Base-by-base conservation (phyloP, 2,113 vertebrate genomes). In the Pterophyllum scalare region DNA sequence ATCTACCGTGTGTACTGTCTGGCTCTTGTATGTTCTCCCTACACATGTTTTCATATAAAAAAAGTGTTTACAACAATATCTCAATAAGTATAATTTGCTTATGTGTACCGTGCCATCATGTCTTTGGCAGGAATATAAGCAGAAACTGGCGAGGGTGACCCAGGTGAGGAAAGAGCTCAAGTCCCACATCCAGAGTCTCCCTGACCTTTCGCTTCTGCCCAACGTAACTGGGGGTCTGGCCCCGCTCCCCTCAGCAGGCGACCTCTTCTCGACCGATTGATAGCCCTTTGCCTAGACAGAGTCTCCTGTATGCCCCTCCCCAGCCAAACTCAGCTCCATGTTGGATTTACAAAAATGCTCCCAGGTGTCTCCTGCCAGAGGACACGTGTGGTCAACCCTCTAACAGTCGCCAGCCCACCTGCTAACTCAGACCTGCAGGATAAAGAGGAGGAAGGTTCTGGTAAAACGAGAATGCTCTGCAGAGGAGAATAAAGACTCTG, bases 201-300 rank as follows among this genome's bases (percentile, higher is more conserved):
- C 98, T 0, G 98, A 99, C 87, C 97, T 99, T 33, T 99, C 98
- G 0, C 96, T 99, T 82, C 96, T 99, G 80, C 98, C 98, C 89
- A 99, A 97, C 0, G 98, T 99, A 59, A 99, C 98, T 0, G 98
- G 98, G 12, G 98, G 98, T 64, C 94, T 99, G 91, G 98, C 98
- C 2, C 98, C 98, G 3, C 96, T 99, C 43, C 98, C 98, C 0
- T 99, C 98, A 19, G 98, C 98, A 4, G 98, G 98, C 65, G 98
- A 99, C 94, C 97, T 99, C 49, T 99, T 99, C 91, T 99, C 98
- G 74, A 99, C 98, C 46, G 98, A 99, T 95, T 99, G 97, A 97
- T 76, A 62, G 8, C 59, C 26, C 24, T 75, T 13, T 24, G 38
- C 22, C 46, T 26, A 46, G 79, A 86, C 13, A 6, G 56, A 80